Base-by-base conservation (phyloP, 2,797 vertebrate genomes). In the Adelosebastes latens region DNA sequence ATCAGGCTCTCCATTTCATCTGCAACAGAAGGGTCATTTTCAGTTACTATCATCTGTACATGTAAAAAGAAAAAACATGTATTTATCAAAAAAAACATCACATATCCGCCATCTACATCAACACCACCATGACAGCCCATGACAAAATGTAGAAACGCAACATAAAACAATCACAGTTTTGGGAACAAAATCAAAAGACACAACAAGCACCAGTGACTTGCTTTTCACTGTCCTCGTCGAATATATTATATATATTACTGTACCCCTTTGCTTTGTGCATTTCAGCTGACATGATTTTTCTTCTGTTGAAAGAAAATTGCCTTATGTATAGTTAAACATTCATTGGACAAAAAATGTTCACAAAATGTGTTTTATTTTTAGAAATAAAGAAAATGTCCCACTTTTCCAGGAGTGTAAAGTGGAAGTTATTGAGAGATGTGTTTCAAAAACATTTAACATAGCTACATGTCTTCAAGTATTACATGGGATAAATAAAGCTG, bases 361-460 rank as follows among this genome's bases (percentile, higher is more conserved):
- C 53, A 79, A 72, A 68, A 52, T 61, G 32, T 70, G 60, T 72
- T 88, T 74, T 80, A 60, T 70, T 81, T 86, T 81, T 77, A 81
- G n/a, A 81, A 88, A 83, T 81, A 81, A 82, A 87, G 52, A 81
- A 70, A 79, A 70, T 46, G 6, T 22, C 11, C 12, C 31, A 64
- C 22, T 82, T 84, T 83, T 81, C 22, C 24, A 81, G 32, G 39
- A 85, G 73, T 72, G 29, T 25, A 25, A 79, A 60, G n/a, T 25
- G 29, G 29, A 78, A 12, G 8, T 58, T 62, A 32, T 71, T 61
- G 18, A 11, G 16, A 67, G 24, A 16, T 68, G 72, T 61, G 3
- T 42, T 34, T 70, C 8, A 25, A 61, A 4, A 65, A 22, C 24
- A 68, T 64, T 56, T 27, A 22, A 52, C 39, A 63, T 42, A 24